These are phyloP conservation scores for Periophthalmus magnuspinnatus DNA, from an alignment of 2,797 vertebrate genomes.

Conservation along the genomic window DNA sequence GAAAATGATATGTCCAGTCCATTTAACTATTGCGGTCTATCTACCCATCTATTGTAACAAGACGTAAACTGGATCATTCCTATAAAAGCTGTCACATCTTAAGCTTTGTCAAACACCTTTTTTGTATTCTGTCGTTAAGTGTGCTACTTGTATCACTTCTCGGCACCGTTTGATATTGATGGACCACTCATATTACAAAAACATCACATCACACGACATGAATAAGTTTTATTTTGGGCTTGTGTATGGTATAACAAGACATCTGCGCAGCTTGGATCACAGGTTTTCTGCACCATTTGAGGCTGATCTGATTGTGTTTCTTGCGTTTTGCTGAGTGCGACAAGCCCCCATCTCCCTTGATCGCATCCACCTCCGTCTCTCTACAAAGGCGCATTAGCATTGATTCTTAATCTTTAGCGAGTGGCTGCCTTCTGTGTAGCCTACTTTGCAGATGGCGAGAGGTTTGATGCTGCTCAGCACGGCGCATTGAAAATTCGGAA, in stretches of 20 bases:
- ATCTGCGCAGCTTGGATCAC: conserved; percentile 22
- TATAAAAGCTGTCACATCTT: background rate
- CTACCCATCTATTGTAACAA: background rate
- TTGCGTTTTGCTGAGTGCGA: conserved; percentile 37
- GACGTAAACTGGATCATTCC: background rate
- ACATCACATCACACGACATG: conserved; percentile 28
- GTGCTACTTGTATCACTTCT: background rate
- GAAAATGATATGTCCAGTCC: no score
- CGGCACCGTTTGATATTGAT: conserved; percentile 24
- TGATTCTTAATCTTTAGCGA: conserved; percentile 55
- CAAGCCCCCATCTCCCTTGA: conserved; percentile 44
- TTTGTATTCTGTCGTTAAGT: background rate
- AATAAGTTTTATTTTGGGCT: conserved; percentile 39
- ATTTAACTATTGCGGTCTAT: no score
- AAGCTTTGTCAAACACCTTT: background rate
- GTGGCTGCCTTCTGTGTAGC: conserved; percentile 53
- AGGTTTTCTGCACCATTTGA: conserved; percentile 34
- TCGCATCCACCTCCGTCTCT: conserved; percentile 43
- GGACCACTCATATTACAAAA: conserved; percentile 16
- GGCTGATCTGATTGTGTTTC: conserved; percentile 52
- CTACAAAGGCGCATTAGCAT: conserved; percentile 54
- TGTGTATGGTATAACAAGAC: conserved; percentile 23
- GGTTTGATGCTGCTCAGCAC: conserved; percentile 43
- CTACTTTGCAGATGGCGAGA: conserved; percentile 50
- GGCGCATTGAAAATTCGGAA: conserved; percentile 38